A percentile compares a stretch with the other conserved stretches of the same genome.
These are phyloP conservation scores for Tauraco hartlaubi DNA, from an alignment of 2,797 vertebrate species.

Conservation along the genomic window DNA sequence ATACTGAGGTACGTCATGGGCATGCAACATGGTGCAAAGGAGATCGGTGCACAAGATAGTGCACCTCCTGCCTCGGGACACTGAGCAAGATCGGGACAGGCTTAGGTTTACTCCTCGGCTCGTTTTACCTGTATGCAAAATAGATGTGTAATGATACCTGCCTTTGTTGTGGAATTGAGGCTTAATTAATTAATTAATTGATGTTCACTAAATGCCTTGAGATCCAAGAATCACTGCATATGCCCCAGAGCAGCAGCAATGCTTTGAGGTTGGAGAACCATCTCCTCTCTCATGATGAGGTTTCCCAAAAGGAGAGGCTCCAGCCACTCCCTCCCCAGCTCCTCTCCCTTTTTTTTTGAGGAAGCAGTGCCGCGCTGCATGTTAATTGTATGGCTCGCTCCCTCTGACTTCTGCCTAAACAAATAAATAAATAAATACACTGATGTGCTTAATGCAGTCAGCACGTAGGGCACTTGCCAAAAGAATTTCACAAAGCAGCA, in stretches of 20 bases:
- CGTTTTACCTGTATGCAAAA: neutral
- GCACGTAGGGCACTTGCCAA: conserved; percentile 53
- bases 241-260: neutral
- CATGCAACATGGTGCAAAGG: accelerated
- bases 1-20: accelerated
- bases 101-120: neutral
- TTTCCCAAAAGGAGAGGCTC: neutral
- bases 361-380: neutral
- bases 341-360: neutral
- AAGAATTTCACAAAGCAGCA: conserved; percentile 58
- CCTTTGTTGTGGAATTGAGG: conserved; percentile 52
- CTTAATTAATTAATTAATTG: conserved; percentile 66
- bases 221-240: neutral
- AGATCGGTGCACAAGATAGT: neutral
- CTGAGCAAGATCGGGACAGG: neutral
- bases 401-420: conserved; percentile 20
- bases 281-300: neutral
- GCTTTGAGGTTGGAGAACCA: neutral
- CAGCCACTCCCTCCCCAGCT: neutral
- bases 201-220: conserved; percentile 28
- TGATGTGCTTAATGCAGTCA: conserved; percentile 43
- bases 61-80: neutral
- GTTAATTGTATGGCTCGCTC: neutral
- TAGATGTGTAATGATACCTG: conserved; percentile 24
- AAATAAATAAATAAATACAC: conserved; percentile 50